A percentile compares a stretch with the other conserved stretches of the same genome.
Evolutionary conservation across 2,888 invertebrate genomes (phyloP).

Genomic region (Ctena decussata): DNA sequence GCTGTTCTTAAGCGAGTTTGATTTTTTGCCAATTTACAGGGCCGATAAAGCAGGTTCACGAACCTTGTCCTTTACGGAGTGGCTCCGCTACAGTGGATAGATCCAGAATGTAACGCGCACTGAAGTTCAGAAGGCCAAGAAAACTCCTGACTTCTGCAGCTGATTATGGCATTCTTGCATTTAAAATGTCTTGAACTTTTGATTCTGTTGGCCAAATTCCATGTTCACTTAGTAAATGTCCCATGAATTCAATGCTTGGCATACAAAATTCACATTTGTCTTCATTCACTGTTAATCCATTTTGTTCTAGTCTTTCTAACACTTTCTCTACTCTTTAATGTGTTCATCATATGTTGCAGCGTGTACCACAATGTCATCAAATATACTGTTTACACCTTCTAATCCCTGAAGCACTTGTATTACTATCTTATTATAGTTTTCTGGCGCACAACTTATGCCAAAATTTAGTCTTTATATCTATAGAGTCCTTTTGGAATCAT

Average conservation of each 20-base stretch:
- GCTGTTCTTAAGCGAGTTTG: too few species aligned
- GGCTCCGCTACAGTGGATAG: slow-evolving; percentile 44
- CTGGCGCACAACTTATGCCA: slow-evolving; percentile 54
- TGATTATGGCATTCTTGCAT: slow-evolving; percentile 19
- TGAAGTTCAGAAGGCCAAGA: slow-evolving; percentile 49
- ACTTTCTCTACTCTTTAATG: slow-evolving; percentile 40
- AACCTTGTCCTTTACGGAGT: too few species aligned
- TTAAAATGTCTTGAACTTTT: slow-evolving; percentile 23
- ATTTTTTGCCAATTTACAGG: too few species aligned
- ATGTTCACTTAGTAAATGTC: slow-evolving; percentile 31
- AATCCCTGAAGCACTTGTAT: slow-evolving; percentile 46
- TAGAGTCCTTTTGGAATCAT: slow-evolving; percentile 52
- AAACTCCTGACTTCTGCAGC: slow-evolving; percentile 19
- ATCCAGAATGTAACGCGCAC: slow-evolving; percentile 46
- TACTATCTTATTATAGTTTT: slow-evolving; percentile 57
- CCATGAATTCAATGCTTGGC: slow-evolving; percentile 57
- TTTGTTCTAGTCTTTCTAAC: slow-evolving; percentile 32
- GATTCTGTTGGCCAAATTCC: slow-evolving; percentile 32
- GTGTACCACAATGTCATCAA: slow-evolving; percentile 61
- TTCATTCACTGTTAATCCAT: slow-evolving; percentile 54
- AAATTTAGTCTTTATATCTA: slow-evolving; percentile 57
- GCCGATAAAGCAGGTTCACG: too few species aligned
- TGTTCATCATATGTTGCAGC: slow-evolving; percentile 43
- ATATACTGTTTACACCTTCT: slow-evolving; percentile 53
- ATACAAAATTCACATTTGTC: slow-evolving; percentile 60